Conservation (phyloP, 2,888 invertebrate genomes). For the Caenorhabditis sinica region DNA sequence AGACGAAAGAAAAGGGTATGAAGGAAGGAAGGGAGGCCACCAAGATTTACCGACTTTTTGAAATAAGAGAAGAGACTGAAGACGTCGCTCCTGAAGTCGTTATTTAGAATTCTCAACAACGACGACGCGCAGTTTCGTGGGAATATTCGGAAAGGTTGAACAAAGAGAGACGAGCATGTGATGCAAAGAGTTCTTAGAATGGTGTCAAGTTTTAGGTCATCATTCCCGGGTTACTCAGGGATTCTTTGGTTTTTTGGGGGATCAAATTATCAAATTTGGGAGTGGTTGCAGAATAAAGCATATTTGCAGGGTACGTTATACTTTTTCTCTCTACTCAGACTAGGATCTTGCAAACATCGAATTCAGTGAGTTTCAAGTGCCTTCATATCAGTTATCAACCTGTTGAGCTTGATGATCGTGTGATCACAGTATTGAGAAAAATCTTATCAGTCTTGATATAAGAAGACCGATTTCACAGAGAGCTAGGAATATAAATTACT, state of each 20-base stretch:
- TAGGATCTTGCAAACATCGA: too few species aligned
- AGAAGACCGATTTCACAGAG: too few species aligned
- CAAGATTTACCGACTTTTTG: slow-evolving; percentile 45
- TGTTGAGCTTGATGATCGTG: too few species aligned
- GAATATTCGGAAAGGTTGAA: slow-evolving; percentile 38
- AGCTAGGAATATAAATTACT: too few species aligned
- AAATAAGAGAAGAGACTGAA: slow-evolving; percentile 36
- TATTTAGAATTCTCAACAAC: slow-evolving; percentile 50
- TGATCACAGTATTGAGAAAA: too few species aligned
- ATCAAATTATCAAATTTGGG: slow-evolving; percentile 5
- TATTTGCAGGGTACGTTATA: too few species aligned
- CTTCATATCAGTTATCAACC: too few species aligned
- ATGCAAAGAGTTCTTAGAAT: slow-evolving; percentile 30
- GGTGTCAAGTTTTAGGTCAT: slow-evolving; percentile 18
- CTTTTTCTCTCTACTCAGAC: too few species aligned
- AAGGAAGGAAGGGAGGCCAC: neutral
- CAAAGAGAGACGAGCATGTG: slow-evolving; percentile 30
- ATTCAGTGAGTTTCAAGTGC: too few species aligned
- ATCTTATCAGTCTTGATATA: too few species aligned
- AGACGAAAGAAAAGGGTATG: slow-evolving; percentile 1
- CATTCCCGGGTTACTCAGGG: slow-evolving; percentile 11
- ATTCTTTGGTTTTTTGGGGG: neutral
- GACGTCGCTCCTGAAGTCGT: slow-evolving; percentile 42
- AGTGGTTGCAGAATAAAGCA: neutral
- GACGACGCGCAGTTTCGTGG: slow-evolving; percentile 40